Evolutionary conservation across 2,113 vertebrate species (phyloP).

Genomic region (Tonatia bakeri): DNA sequence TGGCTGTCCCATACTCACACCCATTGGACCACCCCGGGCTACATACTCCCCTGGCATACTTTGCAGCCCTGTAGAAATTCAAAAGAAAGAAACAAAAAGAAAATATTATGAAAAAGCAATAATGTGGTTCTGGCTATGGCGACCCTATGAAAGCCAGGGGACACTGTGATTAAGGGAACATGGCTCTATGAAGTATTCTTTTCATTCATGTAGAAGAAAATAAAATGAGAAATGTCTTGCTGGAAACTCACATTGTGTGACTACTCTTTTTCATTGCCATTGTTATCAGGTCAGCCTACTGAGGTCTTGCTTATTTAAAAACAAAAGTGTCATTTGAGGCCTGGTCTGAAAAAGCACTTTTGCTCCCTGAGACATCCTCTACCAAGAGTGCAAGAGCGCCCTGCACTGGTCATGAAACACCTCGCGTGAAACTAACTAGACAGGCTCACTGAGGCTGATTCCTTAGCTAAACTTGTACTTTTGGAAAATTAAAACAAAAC

Average conservation of each 20-base stretch:
- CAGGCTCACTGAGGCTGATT: conserved; percentile 77
- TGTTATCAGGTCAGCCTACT: background rate
- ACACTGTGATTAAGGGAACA: background rate
- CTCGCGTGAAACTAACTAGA: conserved; percentile 77
- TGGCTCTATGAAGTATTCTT: conserved; percentile 25
- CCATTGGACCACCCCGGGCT: conserved; percentile 91
- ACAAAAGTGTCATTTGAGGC: conserved; percentile 31
- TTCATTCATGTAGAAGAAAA: conserved; percentile 8
- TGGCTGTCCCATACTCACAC: conserved; percentile 90
- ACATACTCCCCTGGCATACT: conserved; percentile 92
- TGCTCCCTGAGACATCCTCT: background rate
- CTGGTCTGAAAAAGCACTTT: conserved; percentile 48
- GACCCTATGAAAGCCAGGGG: conserved; percentile 42
- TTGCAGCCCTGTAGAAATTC: conserved; percentile 88
- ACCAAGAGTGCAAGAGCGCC: conserved; percentile 20
- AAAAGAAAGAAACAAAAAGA: conserved; percentile 70
- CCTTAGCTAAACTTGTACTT: conserved; percentile 82
- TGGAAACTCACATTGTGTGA: background rate
- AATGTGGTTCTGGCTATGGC: conserved; percentile 10
- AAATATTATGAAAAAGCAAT: conserved; percentile 56
- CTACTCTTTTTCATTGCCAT: background rate
- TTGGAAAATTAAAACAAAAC: conserved; percentile 73
- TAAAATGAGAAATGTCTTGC: background rate
- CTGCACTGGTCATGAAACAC: conserved; percentile 77
- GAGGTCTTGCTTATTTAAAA: background rate